Evolutionary conservation across 2,888 invertebrate genomes (phyloP).

Genomic region (Eucera pruinosa): DNA sequence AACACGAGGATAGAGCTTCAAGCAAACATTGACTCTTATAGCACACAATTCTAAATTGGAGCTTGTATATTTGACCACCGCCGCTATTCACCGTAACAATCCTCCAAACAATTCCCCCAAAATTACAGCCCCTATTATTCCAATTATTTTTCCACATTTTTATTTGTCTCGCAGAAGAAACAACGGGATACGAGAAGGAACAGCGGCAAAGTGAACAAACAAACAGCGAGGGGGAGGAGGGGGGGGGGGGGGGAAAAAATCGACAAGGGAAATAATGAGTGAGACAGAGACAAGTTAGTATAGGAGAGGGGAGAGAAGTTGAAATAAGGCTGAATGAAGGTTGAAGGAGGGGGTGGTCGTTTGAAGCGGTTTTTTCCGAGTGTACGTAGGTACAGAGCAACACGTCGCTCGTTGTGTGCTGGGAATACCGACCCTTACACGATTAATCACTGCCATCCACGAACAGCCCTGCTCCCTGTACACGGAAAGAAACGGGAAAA

Average conservation of each 20-base stretch:
- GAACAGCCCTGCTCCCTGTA: slow-evolving; percentile 55
- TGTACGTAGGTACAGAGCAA: slow-evolving; percentile 67
- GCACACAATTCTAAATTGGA: slow-evolving; percentile 10
- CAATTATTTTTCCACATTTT: slow-evolving; percentile 1
- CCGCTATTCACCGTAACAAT: neutral
- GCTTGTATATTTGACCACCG: slow-evolving; percentile 4
- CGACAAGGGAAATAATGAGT: slow-evolving; percentile 45
- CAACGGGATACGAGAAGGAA: slow-evolving; percentile 5
- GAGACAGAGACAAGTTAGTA: slow-evolving; percentile 21
- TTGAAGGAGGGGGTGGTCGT: slow-evolving; percentile 48
- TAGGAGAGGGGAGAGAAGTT: slow-evolving; percentile 24
- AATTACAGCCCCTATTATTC: slow-evolving; percentile 10
- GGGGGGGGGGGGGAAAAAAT: slow-evolving; percentile 4
- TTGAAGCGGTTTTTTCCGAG: slow-evolving; percentile 63
- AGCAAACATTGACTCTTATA: slow-evolving; percentile 16
- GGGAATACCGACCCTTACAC: slow-evolving; percentile 70
- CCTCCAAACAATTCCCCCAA: neutral
- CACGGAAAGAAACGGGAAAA: slow-evolving; percentile 65
- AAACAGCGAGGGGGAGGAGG: too few species aligned
- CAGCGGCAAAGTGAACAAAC: slow-evolving; percentile 19
- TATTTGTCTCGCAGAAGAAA: neutral
- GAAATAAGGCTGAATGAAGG: slow-evolving; percentile 50
- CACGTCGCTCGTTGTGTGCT: slow-evolving; percentile 72
- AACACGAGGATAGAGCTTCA: neutral
- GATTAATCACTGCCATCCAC: slow-evolving; percentile 77